A percentile compares a stretch with the other conserved stretches of the same genome.
phyloP scores from a whole-genome alignment of 2,888 invertebrate genomes.

The Drosophila stalkeri region DNA sequence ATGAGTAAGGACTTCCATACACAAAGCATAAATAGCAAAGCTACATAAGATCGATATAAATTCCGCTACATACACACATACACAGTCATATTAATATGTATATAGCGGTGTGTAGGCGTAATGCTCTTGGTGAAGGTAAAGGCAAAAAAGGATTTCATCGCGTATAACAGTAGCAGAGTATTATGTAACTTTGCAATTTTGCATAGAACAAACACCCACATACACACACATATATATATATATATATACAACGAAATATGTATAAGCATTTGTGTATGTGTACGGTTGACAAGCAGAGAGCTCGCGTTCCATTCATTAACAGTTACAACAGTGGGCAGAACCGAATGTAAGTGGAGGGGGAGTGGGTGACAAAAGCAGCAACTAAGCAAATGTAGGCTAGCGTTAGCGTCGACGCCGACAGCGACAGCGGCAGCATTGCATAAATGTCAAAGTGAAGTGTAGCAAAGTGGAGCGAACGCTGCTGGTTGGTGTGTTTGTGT shows the following conservation, averaged over 20 bases:
- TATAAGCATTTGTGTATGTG: neutral
- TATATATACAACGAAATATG: neutral
- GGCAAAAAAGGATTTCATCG: conserved; percentile 42
- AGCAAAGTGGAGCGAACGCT: conserved; percentile 12
- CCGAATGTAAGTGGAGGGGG: conserved; percentile 1
- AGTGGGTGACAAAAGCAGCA: conserved; percentile 21
- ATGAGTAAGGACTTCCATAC: conserved; percentile 26
- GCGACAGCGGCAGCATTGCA: conserved; percentile 52
- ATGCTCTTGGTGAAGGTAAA: conserved; percentile 24
- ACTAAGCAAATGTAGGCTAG: conserved; percentile 55
- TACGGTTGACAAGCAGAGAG: conserved; percentile 8
- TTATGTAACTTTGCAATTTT: conserved; percentile 56
- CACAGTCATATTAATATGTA: neutral
- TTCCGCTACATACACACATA: conserved; percentile 3
- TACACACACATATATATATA: neutral
- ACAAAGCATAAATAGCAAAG: conserved; percentile 31
- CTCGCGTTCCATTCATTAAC: conserved; percentile 55
- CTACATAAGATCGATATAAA: conserved; percentile 4
- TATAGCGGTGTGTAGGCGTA: conserved; percentile 1
- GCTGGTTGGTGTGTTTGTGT: neutral
- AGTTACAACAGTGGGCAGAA: conserved; percentile 38
- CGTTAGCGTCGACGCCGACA: conserved; percentile 29
- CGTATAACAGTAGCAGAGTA: conserved; percentile 17
- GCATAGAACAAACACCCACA: conserved; percentile 29
- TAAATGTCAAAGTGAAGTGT: conserved; percentile 67